Base-by-base conservation (phyloP, 37 sponge, comb jelly and placozoan species). In the Ianthella basta region DNA sequence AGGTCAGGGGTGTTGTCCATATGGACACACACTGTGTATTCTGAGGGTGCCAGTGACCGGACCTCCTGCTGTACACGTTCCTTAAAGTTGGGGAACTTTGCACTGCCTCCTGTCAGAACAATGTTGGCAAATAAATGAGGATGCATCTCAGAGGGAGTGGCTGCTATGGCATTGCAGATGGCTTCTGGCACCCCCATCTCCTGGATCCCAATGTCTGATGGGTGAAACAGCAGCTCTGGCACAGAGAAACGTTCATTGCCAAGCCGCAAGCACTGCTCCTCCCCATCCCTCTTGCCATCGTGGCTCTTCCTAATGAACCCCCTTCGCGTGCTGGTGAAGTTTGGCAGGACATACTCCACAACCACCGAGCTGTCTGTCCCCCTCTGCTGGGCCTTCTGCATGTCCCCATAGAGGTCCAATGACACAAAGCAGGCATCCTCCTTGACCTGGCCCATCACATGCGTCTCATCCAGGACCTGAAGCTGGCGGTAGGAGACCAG, bases 381-480 rank as follows among this genome's bases (percentile, higher is more conserved):
- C 33, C 75, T 79, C 38, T 15, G 72, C 56, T 84, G 91, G 63
- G 89, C 90, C 27, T 29, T 40, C 20, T 82, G 84, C 99, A 99
- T 91, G 82, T 99, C 99, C 18, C 25, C 53, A 32, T 72, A 36
- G 27, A 99, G 86, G 56, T 93, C 92, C 27, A 68, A 84, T 18
- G 96, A 88, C 15, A 99, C 97, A 72, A 87, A 96, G 56, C 99
- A 99, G 6, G 77, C 80, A 72, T 96, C 99, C 87, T 99, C 99
- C 87, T 99, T 99, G 30, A 95, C 97, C 75, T 97, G 99, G 72
- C 96, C 96, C 86, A 96, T 89, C 10, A 96, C 99, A 68, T 93
- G 93, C 0, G 99, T 96, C 69, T 99, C 99, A 73, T 99, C 99
- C 84, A 96, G 33, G 19, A 99, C 97, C 16, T 99, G 97, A 24